Base-by-base conservation (phyloP, 1,140 invertebrate species). In the Capitella teleta region DNA sequence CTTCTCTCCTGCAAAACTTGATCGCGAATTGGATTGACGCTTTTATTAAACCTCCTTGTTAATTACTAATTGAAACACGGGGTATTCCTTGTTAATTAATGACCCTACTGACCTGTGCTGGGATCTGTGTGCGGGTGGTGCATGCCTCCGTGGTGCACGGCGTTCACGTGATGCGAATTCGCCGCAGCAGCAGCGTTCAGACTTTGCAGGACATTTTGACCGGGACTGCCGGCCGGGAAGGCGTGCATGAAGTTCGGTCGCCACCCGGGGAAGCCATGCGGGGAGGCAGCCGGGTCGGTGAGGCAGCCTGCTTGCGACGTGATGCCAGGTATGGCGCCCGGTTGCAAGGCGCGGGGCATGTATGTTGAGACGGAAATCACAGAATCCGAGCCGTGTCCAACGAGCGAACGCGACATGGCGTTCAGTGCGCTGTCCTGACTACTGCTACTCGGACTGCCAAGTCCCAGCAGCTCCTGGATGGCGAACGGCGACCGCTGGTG, bases 401-500 rank as follows among this genome's bases (percentile, higher is more conserved):
- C 19, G 19, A 24, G 5, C 10, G 38, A 40, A 2, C 38, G 38
- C 5, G 38, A 16, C 14, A 40, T 40, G 38, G 21, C 38, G 19
- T 40, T 19, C n/a, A 21, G 38, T 10, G n/a, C n/a, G n/a, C n/a
- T n/a, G n/a, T n/a, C n/a, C n/a, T n/a, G n/a, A n/a, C n/a, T n/a
- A n/a, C n/a, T n/a, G n/a, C n/a, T n/a, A n/a, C n/a, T n/a, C n/a
- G n/a, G n/a, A n/a, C n/a, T n/a, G n/a, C 38, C 23, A 21, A 45
- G 43, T 14, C 43, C 43, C 23, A 45, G n/a, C 16, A 45, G 43
- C 21, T 45, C 43, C 43, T 45, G 43, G 43, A 45, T 45, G 43
- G 43, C 43, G 21, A 45, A 45, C 19, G 43, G 43, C 18, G 43
- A 30, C 21, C 43, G 43, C 21, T 21, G 3, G 43, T 45, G 43